phyloP scores from a whole-genome alignment of 2,797 vertebrate genomes.

The Melanotaenia boesemani region DNA sequence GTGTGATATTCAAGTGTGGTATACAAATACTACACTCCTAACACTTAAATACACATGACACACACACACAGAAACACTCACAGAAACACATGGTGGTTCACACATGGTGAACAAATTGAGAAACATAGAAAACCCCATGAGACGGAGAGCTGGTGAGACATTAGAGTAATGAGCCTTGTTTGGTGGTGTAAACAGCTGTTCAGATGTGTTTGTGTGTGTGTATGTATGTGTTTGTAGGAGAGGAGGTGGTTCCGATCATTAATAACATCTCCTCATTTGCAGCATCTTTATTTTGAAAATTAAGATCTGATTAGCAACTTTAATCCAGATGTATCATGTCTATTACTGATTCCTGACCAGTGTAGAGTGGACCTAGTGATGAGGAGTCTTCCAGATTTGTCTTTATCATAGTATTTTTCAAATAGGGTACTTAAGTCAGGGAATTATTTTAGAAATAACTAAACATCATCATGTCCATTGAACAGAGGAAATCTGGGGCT shows the following conservation, averaged over 20 bases:
- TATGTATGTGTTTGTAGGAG: slow-evolving; percentile 2
- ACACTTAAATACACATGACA: neutral
- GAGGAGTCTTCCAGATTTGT: neutral
- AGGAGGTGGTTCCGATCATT: slow-evolving; percentile 33
- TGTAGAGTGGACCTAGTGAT: slow-evolving; percentile 6
- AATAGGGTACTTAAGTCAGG: neutral
- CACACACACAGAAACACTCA: slow-evolving; percentile 19
- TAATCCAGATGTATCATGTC: slow-evolving; percentile 61
- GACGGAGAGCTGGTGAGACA: slow-evolving; percentile 50
- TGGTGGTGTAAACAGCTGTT: slow-evolving; percentile 69
- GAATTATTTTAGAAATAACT: slow-evolving; percentile 7
- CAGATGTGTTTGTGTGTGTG: slow-evolving; percentile 19
- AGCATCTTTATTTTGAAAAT: slow-evolving; percentile 54
- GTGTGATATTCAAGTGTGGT: neutral
- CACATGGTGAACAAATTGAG: slow-evolving; percentile 31
- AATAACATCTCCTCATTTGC: slow-evolving; percentile 41
- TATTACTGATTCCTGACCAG: slow-evolving; percentile 48
- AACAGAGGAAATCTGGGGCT: neutral
- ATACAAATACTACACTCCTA: too few relatives aligned
- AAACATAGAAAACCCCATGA: slow-evolving; percentile 50
- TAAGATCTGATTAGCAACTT: slow-evolving; percentile 58
- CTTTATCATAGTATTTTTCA: neutral
- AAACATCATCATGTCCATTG: neutral
- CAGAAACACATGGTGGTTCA: slow-evolving; percentile 10
- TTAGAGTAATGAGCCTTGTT: slow-evolving; percentile 68